Evolutionary conservation across 2,113 vertebrate genomes (phyloP).

Genomic region (Pristiophorus japonicus): DNA sequence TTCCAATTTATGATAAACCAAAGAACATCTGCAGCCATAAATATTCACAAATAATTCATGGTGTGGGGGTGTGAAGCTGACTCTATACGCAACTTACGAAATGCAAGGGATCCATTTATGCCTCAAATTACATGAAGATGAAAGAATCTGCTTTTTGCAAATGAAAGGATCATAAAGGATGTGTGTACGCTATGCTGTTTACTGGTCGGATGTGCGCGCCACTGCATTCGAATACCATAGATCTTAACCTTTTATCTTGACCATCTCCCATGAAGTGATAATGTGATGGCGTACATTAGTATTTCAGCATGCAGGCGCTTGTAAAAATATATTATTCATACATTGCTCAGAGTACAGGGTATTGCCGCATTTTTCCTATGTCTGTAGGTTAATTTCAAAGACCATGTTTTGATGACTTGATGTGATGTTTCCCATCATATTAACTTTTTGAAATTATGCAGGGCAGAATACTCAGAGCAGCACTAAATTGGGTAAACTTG

Average conservation of each 20-base stretch:
- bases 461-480: not conserved
- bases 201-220: no score
- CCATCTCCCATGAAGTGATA: not conserved
- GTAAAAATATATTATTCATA: constrained; percentile 24
- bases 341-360: not conserved
- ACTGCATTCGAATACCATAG: not conserved
- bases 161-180: not conserved
- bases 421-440: not conserved
- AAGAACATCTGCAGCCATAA: not conserved
- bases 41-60: not conserved
- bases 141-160: not conserved
- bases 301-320: not conserved
- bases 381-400: not conserved
- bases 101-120: not conserved
- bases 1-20: not conserved
- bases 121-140: not conserved
- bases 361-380: not conserved
- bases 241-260: not conserved
- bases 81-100: not conserved
- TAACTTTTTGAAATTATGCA: not conserved
- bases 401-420: not conserved
- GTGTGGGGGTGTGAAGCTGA: no score
- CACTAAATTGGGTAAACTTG: not conserved
- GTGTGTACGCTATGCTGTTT: not conserved
- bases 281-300: not conserved